phyloP scores from a whole-genome alignment of 2,797 vertebrate genomes.

The Mallotus villosus region DNA sequence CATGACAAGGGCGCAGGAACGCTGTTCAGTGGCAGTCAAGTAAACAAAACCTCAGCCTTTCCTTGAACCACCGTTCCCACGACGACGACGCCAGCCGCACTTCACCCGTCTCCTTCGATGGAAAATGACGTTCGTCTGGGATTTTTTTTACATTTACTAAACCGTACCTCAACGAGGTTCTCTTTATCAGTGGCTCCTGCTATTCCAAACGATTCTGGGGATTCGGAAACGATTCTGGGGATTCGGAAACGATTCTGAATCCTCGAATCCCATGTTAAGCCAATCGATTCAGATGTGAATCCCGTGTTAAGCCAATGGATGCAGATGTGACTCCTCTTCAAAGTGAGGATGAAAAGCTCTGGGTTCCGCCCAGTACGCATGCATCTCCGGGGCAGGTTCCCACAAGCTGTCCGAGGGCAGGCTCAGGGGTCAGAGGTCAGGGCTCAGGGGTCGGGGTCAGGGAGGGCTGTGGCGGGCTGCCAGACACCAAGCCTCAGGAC shows the following conservation, averaged over 20 bases:
- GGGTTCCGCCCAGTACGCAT: conserved; percentile 44
- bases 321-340: conserved; percentile 39
- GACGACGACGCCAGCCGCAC: conserved; percentile 4
- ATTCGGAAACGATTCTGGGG: neutral
- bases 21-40: conserved; percentile 20
- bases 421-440: conserved; percentile 4
- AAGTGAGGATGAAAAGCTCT: conserved; percentile 66
- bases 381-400: conserved; percentile 47
- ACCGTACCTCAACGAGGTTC: no score
- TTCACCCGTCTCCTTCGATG: conserved; percentile 1
- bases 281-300: conserved; percentile 33
- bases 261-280: conserved; percentile 22
- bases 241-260: neutral
- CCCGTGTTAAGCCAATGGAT: conserved; percentile 24
- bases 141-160: no score
- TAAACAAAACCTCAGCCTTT: conserved; percentile 33
- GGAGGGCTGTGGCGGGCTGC: neutral
- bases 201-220: neutral
- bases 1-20: conserved; percentile 4
- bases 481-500: neutral
- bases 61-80: conserved; percentile 24
- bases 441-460: neutral
- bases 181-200: neutral
- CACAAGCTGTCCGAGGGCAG: conserved; percentile 37
- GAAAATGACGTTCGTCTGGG: neutral